Percentiles rank a stretch among this genome's conserved stretches.
Evolutionary conservation across 1,140 invertebrate species (phyloP).

Genomic region (Laupala kohalensis): DNA sequence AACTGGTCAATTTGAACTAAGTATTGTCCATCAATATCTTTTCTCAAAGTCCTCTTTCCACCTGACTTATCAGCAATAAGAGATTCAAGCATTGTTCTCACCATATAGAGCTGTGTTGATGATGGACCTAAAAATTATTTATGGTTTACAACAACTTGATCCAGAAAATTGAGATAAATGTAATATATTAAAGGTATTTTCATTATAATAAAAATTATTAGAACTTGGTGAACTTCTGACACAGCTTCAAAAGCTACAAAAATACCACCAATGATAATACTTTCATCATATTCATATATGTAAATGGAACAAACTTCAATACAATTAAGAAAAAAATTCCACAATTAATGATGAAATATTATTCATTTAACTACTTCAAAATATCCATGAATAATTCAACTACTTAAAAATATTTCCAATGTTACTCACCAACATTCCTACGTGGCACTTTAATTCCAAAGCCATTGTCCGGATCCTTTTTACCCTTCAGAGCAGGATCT

Average conservation of each 20-base stretch:
- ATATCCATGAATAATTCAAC: neutral
- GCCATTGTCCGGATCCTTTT: conserved; percentile 84
- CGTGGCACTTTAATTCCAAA: conserved; percentile 87
- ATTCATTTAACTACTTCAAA: neutral
- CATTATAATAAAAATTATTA: neutral
- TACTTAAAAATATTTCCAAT: neutral
- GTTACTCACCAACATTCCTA: conserved; percentile 69
- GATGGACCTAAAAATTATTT: conserved; percentile 49
- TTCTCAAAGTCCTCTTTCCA: conserved; percentile 83
- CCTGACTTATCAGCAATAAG: conserved; percentile 94
- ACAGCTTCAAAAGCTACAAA: neutral
- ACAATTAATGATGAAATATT: neutral
- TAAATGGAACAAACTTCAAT: neutral
- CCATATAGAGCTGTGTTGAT: conserved; percentile 95
- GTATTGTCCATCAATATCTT: conserved; percentile 91
- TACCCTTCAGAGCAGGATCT: conserved; percentile 88
- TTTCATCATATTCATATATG: neutral
- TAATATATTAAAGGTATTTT: neutral
- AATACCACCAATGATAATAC: neutral
- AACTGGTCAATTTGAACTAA: conserved; percentile 87
- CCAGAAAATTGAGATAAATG: no score
- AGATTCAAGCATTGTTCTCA: conserved; percentile 96
- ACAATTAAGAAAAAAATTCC: neutral
- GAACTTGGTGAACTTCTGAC: neutral
- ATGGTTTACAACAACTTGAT: no score